Percentiles rank a stretch among this genome's conserved stretches.
Evolutionary conservation across 2,888 invertebrate species (phyloP).

Genomic region (Ochlodes sylvanus): DNA sequence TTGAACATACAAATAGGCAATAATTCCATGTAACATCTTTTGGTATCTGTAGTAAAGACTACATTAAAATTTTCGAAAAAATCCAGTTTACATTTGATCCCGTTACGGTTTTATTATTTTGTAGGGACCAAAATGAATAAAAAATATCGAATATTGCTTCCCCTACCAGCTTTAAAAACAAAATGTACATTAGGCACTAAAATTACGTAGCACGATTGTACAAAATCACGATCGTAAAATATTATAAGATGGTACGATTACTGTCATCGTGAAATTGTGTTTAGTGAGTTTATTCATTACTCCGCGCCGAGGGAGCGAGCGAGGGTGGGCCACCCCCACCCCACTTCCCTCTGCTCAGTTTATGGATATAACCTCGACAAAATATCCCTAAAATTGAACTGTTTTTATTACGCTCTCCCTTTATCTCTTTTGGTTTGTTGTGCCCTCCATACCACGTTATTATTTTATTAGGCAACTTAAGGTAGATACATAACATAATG

Average conservation of each 20-base stretch:
- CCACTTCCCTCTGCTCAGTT: conserved; percentile 68
- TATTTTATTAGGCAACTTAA: conserved; percentile 76
- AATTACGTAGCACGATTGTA: conserved; percentile 31
- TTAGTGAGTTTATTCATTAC: conserved; percentile 83
- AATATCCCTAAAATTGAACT: conserved; percentile 85
- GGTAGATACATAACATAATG: conserved; percentile 47
- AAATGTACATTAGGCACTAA: conserved; percentile 25
- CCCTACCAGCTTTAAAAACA: conserved; percentile 16
- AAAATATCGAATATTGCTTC: neutral
- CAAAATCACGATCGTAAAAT: conserved; percentile 40
- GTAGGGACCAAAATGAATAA: too few relatives aligned
- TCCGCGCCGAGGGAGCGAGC: conserved; percentile 64
- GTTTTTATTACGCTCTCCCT: conserved; percentile 84
- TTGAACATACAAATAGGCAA: too few relatives aligned
- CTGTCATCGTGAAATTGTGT: conserved; percentile 78
- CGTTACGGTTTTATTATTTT: too few relatives aligned
- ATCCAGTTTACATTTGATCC: too few relatives aligned
- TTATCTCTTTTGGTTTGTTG: conserved; percentile 84
- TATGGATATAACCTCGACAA: conserved; percentile 85
- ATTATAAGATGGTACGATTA: conserved; percentile 62
- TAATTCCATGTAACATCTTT: too few relatives aligned
- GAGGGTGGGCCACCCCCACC: conserved; percentile 50
- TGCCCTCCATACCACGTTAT: conserved; percentile 76
- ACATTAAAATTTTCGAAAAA: too few relatives aligned
- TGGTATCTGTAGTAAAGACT: too few relatives aligned